Evolutionary conservation across 2,113 vertebrate genomes (phyloP), one percentile per base, ranked within the genome.

Genomic region (Osmerus eperlanus): DNA sequence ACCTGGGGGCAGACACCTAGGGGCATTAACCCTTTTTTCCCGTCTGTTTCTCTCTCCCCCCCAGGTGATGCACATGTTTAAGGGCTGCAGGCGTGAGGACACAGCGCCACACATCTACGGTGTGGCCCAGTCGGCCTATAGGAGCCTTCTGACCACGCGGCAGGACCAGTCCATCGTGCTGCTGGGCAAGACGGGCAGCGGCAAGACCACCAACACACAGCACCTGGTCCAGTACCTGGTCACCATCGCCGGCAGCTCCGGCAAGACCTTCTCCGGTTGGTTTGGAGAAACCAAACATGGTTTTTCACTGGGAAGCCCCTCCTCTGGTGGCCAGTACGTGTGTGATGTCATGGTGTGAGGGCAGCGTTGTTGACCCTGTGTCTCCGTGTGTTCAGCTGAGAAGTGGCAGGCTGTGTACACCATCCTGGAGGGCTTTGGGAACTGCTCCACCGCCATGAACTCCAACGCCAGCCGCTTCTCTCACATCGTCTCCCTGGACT

Each of bases 21-120:
- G 21, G 21, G 59, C 21, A 61, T 61, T 4, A n/a, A 54, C 53
- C 53, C 53, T 16, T 14, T 54, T 14, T 54, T 54, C 53, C 16
- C 32, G 3, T 32, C 4, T 36, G 32, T 36, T 36, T 36, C 32
- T 36, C 32, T 7, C 5, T 7, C 7, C 7, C 0, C 0, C 8
- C 0, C 80, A 99, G 97, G 97, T 99, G 77, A 98, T 99, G 94
- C 96, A 98, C 86, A 99, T 99, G 96, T 99, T 98, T 85, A 99
- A 98, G 76, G 96, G 97, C 58, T 97, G 95, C 82, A 94, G 93
- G 56, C 89, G 93, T 63, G 96, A 98, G 76, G 96, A 98, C 88
- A 91, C 89, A 0, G 94, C 95, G 2, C 96, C 97, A 0, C 97
- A 99, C 81, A 92, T 99, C 81, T 99, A 98, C 0, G 92, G 94